Conservation (phyloP, 2,797 vertebrate species). For the Syngnathus acus region DNA sequence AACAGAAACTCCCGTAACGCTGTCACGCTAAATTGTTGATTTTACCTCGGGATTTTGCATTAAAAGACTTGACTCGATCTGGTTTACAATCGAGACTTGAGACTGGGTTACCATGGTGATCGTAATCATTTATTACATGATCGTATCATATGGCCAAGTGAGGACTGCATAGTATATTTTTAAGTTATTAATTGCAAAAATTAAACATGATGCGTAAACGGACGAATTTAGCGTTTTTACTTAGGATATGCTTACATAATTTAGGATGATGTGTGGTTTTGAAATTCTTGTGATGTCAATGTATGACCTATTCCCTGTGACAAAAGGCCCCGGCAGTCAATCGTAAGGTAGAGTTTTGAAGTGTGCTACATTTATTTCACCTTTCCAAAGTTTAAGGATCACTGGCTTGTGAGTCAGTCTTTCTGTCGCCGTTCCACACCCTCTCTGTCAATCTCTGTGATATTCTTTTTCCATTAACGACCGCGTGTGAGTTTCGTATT, state of each 20-base stretch:
- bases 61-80: conserved; percentile 1
- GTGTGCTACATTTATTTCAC: neutral
- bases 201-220: neutral
- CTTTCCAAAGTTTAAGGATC: conserved; percentile 4
- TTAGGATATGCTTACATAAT: neutral
- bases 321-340: neutral
- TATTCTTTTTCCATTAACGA: conserved; percentile 28
- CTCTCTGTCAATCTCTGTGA: conserved; percentile 27
- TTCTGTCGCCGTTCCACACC: conserved; percentile 35
- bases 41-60: conserved; percentile 18
- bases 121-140: neutral
- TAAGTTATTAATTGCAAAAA: neutral
- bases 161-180: neutral
- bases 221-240: neutral
- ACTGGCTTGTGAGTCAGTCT: conserved; percentile 6
- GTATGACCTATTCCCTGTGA: neutral
- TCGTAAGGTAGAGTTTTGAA: neutral
- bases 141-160: neutral
- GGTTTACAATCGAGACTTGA: conserved; percentile 1
- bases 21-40: conserved; percentile 3
- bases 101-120: neutral
- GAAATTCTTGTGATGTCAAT: neutral
- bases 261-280: neutral
- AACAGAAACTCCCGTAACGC: neutral
- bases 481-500: conserved; percentile 26